phyloP scores from a whole-genome alignment of 1,140 invertebrate species.

The Drosophila virilis region DNA sequence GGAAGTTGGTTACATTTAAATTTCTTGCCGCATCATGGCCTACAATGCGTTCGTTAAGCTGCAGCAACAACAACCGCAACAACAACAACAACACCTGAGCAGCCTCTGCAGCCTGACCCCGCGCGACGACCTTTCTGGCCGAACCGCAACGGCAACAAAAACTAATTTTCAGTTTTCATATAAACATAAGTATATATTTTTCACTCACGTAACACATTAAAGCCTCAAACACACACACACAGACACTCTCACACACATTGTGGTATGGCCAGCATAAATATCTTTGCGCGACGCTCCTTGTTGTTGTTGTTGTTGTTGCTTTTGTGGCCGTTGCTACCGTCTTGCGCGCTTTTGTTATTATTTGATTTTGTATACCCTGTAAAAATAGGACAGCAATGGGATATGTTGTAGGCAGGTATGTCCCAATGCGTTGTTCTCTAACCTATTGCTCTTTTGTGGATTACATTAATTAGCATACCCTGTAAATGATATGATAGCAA shows the following conservation, averaged over 20 bases:
- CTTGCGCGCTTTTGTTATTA: conserved; percentile 75
- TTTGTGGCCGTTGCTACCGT: conserved; percentile 56
- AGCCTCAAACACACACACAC: conserved; percentile 21
- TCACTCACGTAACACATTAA: conserved; percentile 69
- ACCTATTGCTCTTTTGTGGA: too few relatives aligned
- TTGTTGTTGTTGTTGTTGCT: conserved; percentile 36
- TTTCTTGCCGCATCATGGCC: conserved; percentile 73
- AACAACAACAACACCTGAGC: conserved; percentile 11
- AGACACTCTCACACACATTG: background rate
- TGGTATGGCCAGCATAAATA: conserved; percentile 43
- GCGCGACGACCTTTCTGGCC: conserved; percentile 49
- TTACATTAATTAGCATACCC: too few relatives aligned
- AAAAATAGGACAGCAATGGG: background rate
- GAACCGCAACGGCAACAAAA: conserved; percentile 53
- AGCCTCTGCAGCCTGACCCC: conserved; percentile 18
- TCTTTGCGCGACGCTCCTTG: conserved; percentile 12
- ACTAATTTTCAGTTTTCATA: conserved; percentile 73
- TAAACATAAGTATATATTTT: conserved; percentile 38
- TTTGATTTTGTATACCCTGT: conserved; percentile 68
- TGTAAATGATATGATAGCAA: too few relatives aligned
- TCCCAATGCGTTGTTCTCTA: too few relatives aligned
- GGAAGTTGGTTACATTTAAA: conserved; percentile 44
- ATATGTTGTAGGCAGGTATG: background rate
- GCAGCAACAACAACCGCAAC: conserved; percentile 29
- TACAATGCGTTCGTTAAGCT: conserved; percentile 71